Evolutionary conservation across 1,140 invertebrate species (phyloP), one percentile per base, ranked within the genome.

Genomic region (Drosophila willistoni): DNA sequence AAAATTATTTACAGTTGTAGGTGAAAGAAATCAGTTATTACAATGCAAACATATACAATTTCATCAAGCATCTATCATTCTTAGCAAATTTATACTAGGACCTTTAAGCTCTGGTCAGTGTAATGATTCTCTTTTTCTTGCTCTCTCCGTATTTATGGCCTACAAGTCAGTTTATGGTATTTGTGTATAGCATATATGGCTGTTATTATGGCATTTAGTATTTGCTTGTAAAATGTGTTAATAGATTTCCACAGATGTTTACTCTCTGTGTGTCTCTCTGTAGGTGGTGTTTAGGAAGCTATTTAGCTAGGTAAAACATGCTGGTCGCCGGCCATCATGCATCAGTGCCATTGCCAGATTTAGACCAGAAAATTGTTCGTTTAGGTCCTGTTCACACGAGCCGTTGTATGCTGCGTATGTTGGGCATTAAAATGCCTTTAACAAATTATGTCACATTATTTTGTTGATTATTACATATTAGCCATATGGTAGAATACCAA

Each of bases 141-240:
- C 36, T n/a, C 3, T 39, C 12, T 3, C 12, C 12, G 17, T 75
- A 63, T 86, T 86, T 86, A 86, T 77, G 74, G 71, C 33, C 19
- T 68, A 66, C 65, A 82, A 87, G 79, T 79, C 75, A 79, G 83
- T 87, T 82, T 87, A 85, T 71, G 81, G 73, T 84, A 79, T 80
- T 84, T 84, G 73, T 84, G 59, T 73, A 72, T 68, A 59, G 77
- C 68, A 56, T 51, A 51, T 51, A 19, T 66, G 59, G 59, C 64
- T 63, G 65, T 69, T 81, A 71, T 60, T 79, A 65, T 73, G 71
- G 54, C 71, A 80, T 79, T 86, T 63, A 76, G 79, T 79, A 82
- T 87, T 85, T 86, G 82, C 83, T 82, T 82, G 83, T 79, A 76
- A 85, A 85, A 87, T 87, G 69, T 79, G 79, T 79, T 86, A 86